Conservation (phyloP, 2,797 vertebrate genomes). For the Pelochelys cantorii region DNA sequence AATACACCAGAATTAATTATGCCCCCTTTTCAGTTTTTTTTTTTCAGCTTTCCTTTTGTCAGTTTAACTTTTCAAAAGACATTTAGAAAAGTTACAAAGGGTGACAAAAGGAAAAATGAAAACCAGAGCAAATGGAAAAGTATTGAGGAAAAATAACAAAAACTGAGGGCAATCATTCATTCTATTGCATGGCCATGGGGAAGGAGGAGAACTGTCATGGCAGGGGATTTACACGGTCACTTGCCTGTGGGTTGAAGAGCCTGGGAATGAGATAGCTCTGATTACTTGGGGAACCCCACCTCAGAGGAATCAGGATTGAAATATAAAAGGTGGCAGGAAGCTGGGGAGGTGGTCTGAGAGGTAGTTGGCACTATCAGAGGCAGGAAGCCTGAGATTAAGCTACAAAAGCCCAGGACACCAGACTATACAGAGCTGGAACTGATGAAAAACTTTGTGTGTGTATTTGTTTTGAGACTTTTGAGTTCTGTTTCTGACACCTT, state of each 20-base stretch:
- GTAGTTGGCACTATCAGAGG: not conserved
- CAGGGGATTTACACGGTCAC: not conserved
- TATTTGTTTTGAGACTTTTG: not conserved
- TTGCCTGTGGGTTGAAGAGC: not conserved
- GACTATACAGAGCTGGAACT: not conserved
- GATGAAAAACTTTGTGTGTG: not conserved
- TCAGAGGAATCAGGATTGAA: not conserved
- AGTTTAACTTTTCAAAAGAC: not conserved
- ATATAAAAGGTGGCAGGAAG: not conserved
- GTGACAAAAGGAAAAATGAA: not conserved
- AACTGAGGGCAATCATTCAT: accelerated
- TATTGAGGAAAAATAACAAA: not conserved
- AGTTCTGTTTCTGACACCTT: not conserved
- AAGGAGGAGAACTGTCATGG: not conserved
- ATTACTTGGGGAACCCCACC: not conserved
- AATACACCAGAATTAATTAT: not conserved
- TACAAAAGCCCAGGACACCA: not conserved
- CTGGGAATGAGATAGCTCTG: not conserved
- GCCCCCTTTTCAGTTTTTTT: not conserved
- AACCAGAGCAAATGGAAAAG: not conserved
- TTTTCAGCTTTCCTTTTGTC: not conserved
- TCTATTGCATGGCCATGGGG: not conserved
- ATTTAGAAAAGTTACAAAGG: not conserved
- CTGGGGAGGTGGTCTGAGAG: not conserved
- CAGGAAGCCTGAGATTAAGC: not conserved